Evolutionary conservation across 92 coral and sea anemone species (phyloP), one percentile per base, ranked within the genome.

Genomic region (Palythoa grandis): DNA sequence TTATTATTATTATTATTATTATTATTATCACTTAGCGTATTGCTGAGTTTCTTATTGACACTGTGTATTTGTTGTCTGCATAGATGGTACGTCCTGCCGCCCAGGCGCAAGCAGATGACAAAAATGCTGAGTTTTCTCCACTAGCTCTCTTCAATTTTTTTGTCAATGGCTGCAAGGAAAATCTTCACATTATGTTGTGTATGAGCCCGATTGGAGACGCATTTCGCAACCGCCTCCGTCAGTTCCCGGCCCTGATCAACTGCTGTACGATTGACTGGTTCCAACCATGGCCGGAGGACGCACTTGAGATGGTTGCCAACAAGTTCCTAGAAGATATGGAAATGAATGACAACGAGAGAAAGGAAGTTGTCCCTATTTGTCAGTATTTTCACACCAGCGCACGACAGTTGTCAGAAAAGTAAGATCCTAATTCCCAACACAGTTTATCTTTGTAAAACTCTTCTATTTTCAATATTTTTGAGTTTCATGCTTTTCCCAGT

Each of bases 281-380:
- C 88, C 98, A 96, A 93, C 99, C 99, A 0, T 97, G 99, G 99
- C 99, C 99, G 11, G 97, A 95, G 77, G 99, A 97, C 87, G 99
- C 99, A 2, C 88, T 97, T 63, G 99, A 95, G 77, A 95, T 97
- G 99, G 99, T 97, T 7, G 99, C 99, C 74, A 97, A 93, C 83
- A 97, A 97, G 88, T 97, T 97, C 85, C 92, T 97, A 35, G 95
- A 93, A 77, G 99, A 97, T 78, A 91, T 93, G 52, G 92, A 92
- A 72, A 76, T 97, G 90, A 94, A 96, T 15, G 94, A 95, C 20
- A 93, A 97, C 72, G 99, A 97, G 71, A 92, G 99, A 13, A 95
- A 82, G 60, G 98, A 97, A 77, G 95, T 97, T 2, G 95, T 97
- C 4, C 95, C 98, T 3, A 89, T 97, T 78, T 95, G 98, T 82